phyloP scores from a whole-genome alignment of 1,140 invertebrate genomes.

The Polypedilum pembai region DNA sequence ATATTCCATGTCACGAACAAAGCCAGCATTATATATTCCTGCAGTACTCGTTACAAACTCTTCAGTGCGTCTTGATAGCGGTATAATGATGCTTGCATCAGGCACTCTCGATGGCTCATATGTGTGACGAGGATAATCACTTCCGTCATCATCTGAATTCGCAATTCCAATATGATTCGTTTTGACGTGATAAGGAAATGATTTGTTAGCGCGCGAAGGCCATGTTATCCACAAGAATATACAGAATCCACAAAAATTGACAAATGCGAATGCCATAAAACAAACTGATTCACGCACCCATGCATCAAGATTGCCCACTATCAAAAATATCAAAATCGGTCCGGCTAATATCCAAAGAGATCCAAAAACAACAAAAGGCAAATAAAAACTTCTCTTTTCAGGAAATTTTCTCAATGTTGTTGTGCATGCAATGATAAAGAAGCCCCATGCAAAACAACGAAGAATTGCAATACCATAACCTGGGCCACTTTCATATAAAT shows the following conservation, averaged over 20 bases:
- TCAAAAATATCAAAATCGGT: constrained; percentile 70
- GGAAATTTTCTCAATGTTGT: constrained; percentile 78
- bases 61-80: constrained; percentile 47
- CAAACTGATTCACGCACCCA: constrained; percentile 85
- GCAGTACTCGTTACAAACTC: constrained; percentile 31
- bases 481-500: constrained; percentile 81
- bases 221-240: constrained; percentile 76
- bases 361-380: constrained; percentile 70
- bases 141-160: constrained; percentile 52
- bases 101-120: constrained; percentile 33
- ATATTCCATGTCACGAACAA: not conserved
- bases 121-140: constrained; percentile 49
- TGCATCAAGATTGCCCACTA: constrained; percentile 73
- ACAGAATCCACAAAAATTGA: constrained; percentile 71
- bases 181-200: constrained; percentile 79
- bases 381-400: constrained; percentile 65
- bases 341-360: constrained; percentile 76
- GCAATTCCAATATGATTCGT: constrained; percentile 68
- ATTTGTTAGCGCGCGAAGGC: constrained; percentile 72
- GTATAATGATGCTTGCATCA: constrained; percentile 51
- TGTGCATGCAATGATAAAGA: constrained; percentile 73
- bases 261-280: constrained; percentile 58
- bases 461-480: constrained; percentile 76
- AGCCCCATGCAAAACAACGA: constrained; percentile 69
- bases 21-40: constrained; percentile 15